Conservation (phyloP, 2,888 invertebrate genomes). For the Gortyna flavago region DNA sequence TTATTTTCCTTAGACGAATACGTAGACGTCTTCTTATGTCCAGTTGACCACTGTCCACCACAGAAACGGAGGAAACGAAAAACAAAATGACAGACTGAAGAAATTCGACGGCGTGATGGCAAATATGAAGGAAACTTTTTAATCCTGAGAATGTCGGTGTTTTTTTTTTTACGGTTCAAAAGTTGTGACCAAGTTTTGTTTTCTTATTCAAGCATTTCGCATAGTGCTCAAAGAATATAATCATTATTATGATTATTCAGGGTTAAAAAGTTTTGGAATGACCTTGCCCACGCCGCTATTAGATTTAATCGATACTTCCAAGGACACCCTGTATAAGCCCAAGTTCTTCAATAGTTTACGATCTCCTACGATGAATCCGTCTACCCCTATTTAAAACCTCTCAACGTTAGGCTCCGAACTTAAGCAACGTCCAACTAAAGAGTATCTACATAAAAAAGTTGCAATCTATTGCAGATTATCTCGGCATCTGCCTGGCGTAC, state of each 20-base stretch:
- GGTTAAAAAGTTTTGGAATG: no score
- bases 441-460: constrained; percentile 26
- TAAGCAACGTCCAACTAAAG: constrained; percentile 37
- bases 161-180: no score
- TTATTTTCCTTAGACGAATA: background rate
- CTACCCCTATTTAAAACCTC: background rate
- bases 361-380: background rate
- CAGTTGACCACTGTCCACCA: background rate
- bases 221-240: no score
- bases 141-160: no score
- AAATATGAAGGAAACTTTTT: background rate
- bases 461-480: constrained; percentile 59
- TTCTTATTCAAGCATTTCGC: no score
- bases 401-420: constrained; percentile 22
- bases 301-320: no score
- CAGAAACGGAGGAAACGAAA: background rate
- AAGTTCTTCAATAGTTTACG: background rate
- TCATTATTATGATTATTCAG: no score
- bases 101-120: background rate
- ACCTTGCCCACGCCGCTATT: no score
- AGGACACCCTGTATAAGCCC: background rate
- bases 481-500: constrained; percentile 54
- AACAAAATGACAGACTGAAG: background rate
- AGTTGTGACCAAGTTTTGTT: no score
- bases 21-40: no score